Conservation (phyloP, 2,797 vertebrate species). For the Protonibea diacanthus region DNA sequence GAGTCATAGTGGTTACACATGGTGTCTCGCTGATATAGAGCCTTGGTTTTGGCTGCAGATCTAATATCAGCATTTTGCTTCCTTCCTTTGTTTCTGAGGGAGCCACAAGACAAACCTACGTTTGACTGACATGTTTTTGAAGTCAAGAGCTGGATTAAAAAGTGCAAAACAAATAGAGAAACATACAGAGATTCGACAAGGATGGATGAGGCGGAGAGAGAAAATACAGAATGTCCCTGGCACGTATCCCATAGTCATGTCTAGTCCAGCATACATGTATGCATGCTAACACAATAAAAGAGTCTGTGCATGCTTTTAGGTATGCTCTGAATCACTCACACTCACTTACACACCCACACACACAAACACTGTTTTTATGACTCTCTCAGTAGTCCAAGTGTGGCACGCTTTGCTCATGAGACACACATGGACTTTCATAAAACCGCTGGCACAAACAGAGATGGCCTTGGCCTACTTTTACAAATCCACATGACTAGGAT, state of each 20-base stretch:
- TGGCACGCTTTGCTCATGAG: constrained; percentile 54
- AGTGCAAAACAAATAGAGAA: constrained; percentile 22
- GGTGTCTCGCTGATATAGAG: neutral
- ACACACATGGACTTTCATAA: constrained; percentile 48
- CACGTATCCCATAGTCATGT: constrained; percentile 66
- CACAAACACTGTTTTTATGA: constrained; percentile 36
- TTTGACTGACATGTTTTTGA: constrained; percentile 50
- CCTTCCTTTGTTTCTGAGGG: neutral
- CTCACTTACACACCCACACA: constrained; percentile 8
- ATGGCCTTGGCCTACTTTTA: constrained; percentile 69
- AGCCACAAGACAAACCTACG: constrained; percentile 3
- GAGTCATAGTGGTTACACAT: neutral
- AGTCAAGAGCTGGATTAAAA: constrained; percentile 13
- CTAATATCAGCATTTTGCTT: neutral
- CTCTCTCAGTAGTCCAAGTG: constrained; percentile 30
- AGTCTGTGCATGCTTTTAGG: constrained; percentile 55
- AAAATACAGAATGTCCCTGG: constrained; percentile 62
- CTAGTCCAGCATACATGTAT: constrained; percentile 50
- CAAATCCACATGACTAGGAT: constrained; percentile 56
- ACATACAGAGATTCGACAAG: constrained; percentile 11
- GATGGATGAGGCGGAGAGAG: constrained; percentile 12
- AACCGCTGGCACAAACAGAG: constrained; percentile 42
- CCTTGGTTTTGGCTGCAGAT: neutral
- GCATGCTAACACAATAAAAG: constrained; percentile 36
- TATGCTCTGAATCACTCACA: constrained; percentile 49